Evolutionary conservation across 1,140 invertebrate species (phyloP).

Genomic region (Drosophila mauritiana): DNA sequence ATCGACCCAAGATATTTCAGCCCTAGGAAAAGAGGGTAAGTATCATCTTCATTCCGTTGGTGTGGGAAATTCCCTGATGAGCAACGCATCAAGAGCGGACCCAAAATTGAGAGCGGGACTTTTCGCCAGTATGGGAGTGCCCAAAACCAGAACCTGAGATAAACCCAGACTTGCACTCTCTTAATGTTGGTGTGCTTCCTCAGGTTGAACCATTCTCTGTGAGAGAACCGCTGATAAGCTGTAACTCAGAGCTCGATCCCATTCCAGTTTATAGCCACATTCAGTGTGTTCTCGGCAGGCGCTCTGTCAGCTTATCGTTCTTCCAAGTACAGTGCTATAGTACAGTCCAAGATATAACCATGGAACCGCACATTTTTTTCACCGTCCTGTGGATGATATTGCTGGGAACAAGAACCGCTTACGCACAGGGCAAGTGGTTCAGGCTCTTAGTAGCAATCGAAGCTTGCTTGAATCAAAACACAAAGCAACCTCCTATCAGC

Average conservation of each 20-base stretch:
- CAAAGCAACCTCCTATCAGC: slow-evolving; percentile 57
- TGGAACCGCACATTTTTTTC: slow-evolving; percentile 39
- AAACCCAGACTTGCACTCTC: slow-evolving; percentile 8
- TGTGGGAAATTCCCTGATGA: slow-evolving; percentile 47
- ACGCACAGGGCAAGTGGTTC: slow-evolving; percentile 52
- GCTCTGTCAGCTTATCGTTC: slow-evolving; percentile 20
- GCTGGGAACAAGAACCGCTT: slow-evolving; percentile 2
- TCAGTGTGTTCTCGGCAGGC: slow-evolving; percentile 56
- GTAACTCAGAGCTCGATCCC: slow-evolving; percentile 8
- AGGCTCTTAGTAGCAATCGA: neutral
- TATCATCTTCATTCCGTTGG: slow-evolving; percentile 56
- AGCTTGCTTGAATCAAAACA: slow-evolving; percentile 2
- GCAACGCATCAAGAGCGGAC: slow-evolving; percentile 9
- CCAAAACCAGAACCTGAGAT: slow-evolving; percentile 19
- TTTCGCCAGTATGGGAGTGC: neutral
- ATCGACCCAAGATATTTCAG: neutral
- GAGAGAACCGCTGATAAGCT: slow-evolving; percentile 62
- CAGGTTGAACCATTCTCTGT: neutral
- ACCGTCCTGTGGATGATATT: slow-evolving; percentile 27
- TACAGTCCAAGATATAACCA: slow-evolving; percentile 8
- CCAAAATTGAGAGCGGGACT: neutral
- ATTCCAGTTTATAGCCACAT: slow-evolving; percentile 27
- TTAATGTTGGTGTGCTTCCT: slow-evolving; percentile 5
- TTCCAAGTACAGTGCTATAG: slow-evolving; percentile 1
- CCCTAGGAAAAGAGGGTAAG: slow-evolving; percentile 38